phyloP scores from a whole-genome alignment of 2,113 vertebrate species.

The Nerophis lumbriciformis region DNA sequence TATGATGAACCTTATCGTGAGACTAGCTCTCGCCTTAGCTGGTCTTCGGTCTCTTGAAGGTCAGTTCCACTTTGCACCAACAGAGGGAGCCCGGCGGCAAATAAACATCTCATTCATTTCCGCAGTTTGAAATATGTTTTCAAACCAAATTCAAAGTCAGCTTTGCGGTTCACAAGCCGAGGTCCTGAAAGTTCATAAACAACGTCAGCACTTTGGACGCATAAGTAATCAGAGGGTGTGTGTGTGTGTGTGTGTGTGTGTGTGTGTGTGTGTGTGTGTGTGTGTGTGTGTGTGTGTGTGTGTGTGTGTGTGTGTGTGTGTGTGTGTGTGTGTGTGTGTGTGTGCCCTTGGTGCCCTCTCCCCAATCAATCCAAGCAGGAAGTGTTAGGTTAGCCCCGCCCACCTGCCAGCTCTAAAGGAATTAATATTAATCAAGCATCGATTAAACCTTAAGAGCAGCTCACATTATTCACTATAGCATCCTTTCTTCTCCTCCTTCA shows the following conservation, averaged over 20 bases:
- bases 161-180: slow-evolving; percentile 15
- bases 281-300: slow-evolving; percentile 38
- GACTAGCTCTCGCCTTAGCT: too few species aligned
- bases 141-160: too few species aligned
- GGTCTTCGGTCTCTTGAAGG: too few species aligned
- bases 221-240: slow-evolving; percentile 39
- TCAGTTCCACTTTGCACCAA: too few species aligned
- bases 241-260: slow-evolving; percentile 22
- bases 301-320: slow-evolving; percentile 13
- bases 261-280: slow-evolving; percentile 6
- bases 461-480: slow-evolving; percentile 63
- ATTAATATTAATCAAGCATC: slow-evolving; percentile 78
- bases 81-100: too few species aligned
- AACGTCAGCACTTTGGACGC: slow-evolving; percentile 40
- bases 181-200: slow-evolving; percentile 41
- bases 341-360: slow-evolving; percentile 55
- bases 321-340: slow-evolving; percentile 12
- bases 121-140: too few species aligned
- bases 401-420: slow-evolving; percentile 56
- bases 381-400: slow-evolving; percentile 62
- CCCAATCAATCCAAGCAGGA: slow-evolving; percentile 67
- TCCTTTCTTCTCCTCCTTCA: slow-evolving; percentile 28
- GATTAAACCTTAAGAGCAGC: slow-evolving; percentile 68
- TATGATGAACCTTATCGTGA: too few species aligned
- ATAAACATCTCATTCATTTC: too few species aligned